phyloP scores from a whole-genome alignment of 2,888 invertebrate genomes.

The Lasioglossum lativentre region DNA sequence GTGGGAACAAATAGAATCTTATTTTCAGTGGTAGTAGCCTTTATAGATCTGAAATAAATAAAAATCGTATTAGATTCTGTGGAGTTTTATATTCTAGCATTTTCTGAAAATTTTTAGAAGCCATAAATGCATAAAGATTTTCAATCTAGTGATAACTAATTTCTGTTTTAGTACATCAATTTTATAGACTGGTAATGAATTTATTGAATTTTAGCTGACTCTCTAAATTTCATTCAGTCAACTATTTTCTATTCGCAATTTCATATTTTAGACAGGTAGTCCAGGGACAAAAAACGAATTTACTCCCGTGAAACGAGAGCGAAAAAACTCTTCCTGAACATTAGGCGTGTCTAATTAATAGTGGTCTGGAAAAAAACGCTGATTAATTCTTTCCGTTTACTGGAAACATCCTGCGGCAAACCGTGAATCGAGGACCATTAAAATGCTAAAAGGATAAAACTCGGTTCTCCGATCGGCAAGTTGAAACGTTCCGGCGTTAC shows the following conservation, averaged over 20 bases:
- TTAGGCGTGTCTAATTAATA: neutral
- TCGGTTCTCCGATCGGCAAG: neutral
- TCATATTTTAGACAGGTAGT: neutral
- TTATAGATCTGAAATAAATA: too few relatives aligned
- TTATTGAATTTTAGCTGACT: too few relatives aligned
- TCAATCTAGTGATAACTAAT: too few relatives aligned
- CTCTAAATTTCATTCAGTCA: neutral
- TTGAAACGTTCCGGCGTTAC: neutral
- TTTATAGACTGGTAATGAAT: too few relatives aligned
- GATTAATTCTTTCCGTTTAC: neutral
- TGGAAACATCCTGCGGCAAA: neutral
- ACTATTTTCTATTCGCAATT: neutral
- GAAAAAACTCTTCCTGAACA: neutral
- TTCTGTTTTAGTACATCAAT: too few relatives aligned
- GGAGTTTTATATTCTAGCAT: too few relatives aligned
- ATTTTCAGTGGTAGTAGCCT: too few relatives aligned
- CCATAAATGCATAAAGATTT: too few relatives aligned
- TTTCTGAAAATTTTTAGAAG: too few relatives aligned
- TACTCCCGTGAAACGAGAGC: neutral
- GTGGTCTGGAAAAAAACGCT: neutral
- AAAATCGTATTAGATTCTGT: too few relatives aligned
- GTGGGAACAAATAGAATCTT: too few relatives aligned
- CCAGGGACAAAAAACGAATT: neutral
- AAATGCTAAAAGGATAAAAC: neutral
- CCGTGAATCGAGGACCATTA: neutral